Conservation (phyloP, 2,113 vertebrate species). For the Gila orcuttii region DNA sequence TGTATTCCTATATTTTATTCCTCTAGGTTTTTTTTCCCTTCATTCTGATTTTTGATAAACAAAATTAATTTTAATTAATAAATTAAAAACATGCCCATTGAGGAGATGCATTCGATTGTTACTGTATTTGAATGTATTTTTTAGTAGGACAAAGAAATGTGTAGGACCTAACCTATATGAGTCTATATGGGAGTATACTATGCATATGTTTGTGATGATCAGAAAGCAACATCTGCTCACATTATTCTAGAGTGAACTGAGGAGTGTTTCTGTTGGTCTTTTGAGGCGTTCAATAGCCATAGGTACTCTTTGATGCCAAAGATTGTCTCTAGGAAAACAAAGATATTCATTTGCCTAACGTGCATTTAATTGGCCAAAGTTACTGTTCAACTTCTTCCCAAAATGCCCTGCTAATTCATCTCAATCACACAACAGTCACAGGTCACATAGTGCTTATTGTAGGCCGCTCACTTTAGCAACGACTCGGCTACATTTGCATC, state of each 20-base stretch:
- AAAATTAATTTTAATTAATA: no score
- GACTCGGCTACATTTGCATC: slow-evolving; percentile 61
- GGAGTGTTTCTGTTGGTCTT: slow-evolving; percentile 23
- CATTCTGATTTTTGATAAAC: no score
- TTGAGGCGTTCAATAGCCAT: slow-evolving; percentile 32
- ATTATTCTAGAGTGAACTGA: slow-evolving; percentile 14
- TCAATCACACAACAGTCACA: slow-evolving; percentile 68
- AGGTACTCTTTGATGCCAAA: slow-evolving; percentile 28
- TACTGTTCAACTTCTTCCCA: slow-evolving; percentile 63
- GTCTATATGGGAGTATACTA: not conserved
- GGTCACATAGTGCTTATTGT: slow-evolving; percentile 74
- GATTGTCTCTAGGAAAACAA: slow-evolving; percentile 17
- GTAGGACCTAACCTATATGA: not conserved
- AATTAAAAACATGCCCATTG: no score
- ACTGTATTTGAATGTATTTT: not conserved
- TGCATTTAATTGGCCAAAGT: slow-evolving; percentile 55
- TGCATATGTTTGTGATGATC: slow-evolving; percentile 26
- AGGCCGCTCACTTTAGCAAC: slow-evolving; percentile 69
- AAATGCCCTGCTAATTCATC: slow-evolving; percentile 77
- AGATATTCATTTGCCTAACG: slow-evolving; percentile 51
- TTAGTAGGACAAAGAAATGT: not conserved
- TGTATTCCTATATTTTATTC: no score
- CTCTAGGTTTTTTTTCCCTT: no score
- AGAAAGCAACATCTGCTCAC: slow-evolving; percentile 35
- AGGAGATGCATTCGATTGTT: no score